Evolutionary conservation across 2,113 vertebrate species (phyloP).

Genomic region (Ceyx margarethae): DNA sequence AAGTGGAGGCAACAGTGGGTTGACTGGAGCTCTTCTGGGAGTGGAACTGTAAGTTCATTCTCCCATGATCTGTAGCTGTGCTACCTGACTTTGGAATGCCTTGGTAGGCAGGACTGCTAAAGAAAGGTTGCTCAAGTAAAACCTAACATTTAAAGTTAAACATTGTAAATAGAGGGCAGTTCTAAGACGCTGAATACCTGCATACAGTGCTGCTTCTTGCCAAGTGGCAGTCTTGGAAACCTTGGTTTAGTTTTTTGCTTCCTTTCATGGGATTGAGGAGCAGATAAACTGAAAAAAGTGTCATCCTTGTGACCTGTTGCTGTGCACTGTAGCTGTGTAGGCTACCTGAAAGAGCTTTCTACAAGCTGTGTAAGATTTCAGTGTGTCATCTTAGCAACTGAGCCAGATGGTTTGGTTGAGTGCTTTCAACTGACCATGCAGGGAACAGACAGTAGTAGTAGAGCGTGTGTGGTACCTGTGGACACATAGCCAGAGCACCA

Average conservation of each 20-base stretch:
- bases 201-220: neutral
- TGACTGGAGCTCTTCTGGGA: neutral
- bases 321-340: neutral
- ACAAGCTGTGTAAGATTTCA: neutral
- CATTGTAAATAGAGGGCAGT: neutral
- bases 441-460: neutral
- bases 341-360: neutral
- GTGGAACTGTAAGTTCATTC: neutral
- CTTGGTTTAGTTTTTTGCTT: neutral
- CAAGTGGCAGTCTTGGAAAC: rapidly evolving
- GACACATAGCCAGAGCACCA: neutral
- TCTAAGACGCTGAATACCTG: neutral
- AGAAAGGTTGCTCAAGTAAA: neutral
- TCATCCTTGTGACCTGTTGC: neutral
- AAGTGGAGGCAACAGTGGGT: neutral
- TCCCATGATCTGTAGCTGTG: neutral
- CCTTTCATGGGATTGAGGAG: neutral
- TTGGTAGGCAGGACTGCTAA: neutral
- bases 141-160: neutral
- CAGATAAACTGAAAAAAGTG: neutral
- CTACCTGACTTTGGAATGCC: neutral
- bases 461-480: neutral
- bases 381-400: neutral
- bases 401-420: neutral
- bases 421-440: neutral